Conservation (phyloP, 1,140 invertebrate genomes). For the Zaprionus davidi region DNA sequence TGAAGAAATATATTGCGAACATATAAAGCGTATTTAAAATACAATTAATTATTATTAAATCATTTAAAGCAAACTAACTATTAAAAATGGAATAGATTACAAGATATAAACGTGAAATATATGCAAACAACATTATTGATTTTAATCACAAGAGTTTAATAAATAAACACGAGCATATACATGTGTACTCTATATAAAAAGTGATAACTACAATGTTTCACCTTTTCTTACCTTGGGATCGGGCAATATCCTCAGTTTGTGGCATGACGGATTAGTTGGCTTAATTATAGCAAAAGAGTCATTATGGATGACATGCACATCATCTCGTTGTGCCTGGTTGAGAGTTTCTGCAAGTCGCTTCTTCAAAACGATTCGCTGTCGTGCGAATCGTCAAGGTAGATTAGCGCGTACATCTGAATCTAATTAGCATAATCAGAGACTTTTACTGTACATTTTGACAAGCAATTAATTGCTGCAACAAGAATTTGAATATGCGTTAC, state of each 20-base stretch:
- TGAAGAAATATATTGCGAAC: constrained; percentile 40
- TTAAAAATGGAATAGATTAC: constrained; percentile 76
- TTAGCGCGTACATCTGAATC: constrained; percentile 18
- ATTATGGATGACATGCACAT: constrained; percentile 3
- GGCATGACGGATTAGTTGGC: constrained; percentile 7
- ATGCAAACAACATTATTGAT: constrained; percentile 63
- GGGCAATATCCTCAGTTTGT: not conserved
- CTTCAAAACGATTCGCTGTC: not conserved
- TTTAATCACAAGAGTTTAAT: constrained; percentile 82
- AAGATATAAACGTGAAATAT: constrained; percentile 30
- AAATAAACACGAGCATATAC: constrained; percentile 60
- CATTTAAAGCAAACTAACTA: constrained; percentile 80
- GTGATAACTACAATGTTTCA: not conserved
- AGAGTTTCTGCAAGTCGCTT: not conserved
- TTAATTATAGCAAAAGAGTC: constrained; percentile 31
- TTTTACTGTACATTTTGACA: not conserved
- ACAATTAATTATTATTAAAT: constrained; percentile 67
- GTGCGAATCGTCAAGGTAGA: constrained; percentile 21
- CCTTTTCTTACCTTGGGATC: not conserved
- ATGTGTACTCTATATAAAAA: not conserved
- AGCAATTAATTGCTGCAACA: not conserved
- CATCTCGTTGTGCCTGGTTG: constrained; percentile 5
- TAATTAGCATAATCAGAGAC: constrained; percentile 26
- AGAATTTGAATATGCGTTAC: not conserved
- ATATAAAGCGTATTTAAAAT: constrained; percentile 79